Conservation (phyloP, 2,113 vertebrate species). For the Kobus ellipsiprymnus region DNA sequence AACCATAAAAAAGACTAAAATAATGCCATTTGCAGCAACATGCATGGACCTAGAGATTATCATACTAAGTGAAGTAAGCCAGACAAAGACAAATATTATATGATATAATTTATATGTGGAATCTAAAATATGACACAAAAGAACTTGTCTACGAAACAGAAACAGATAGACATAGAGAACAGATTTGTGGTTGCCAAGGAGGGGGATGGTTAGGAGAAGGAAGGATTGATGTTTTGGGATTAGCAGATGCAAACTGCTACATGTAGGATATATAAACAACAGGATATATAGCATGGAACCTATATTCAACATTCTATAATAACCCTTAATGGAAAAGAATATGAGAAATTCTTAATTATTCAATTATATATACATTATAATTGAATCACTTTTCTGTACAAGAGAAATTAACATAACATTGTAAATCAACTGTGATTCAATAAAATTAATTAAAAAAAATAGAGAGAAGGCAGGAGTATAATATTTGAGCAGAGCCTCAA, state of each 20-base stretch:
- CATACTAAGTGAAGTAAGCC: background rate
- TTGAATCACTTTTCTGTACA: background rate
- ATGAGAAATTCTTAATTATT: background rate
- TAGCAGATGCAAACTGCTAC: background rate
- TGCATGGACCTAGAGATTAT: background rate
- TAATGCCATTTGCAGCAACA: background rate
- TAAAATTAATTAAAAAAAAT: background rate
- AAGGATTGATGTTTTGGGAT: background rate
- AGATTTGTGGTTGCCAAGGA: background rate
- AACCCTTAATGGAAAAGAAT: background rate
- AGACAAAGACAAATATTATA: background rate
- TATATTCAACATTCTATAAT: background rate
- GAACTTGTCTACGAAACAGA: background rate
- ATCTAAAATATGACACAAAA: background rate
- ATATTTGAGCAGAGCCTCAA: background rate
- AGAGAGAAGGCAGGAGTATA: background rate
- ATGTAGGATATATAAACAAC: background rate
- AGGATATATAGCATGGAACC: background rate
- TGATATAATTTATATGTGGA: background rate
- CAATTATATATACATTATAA: background rate
- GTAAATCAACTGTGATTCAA: background rate
- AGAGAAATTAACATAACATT: background rate
- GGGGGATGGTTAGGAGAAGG: background rate
- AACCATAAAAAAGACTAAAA: background rate
- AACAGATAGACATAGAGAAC: background rate